Conservation (phyloP, 2,888 invertebrate genomes). For the Netelia fuscicornis region DNA sequence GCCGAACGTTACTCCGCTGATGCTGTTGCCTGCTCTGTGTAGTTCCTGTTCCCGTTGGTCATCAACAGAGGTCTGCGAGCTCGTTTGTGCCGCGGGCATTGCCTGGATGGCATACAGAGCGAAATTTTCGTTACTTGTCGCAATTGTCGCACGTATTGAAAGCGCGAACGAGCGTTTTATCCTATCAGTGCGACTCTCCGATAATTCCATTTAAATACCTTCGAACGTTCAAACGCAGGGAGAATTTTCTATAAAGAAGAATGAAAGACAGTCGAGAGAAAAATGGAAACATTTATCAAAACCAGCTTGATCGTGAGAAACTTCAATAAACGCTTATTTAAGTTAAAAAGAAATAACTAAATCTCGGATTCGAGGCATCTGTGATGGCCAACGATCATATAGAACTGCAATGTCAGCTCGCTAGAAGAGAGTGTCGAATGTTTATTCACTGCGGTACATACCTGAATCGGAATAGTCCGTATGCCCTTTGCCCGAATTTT, state of each 20-base stretch:
- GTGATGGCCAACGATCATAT: not conserved
- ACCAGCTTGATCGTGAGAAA: too few relatives aligned
- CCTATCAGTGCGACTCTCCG: slow-evolving; percentile 1
- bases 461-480: slow-evolving; percentile 6
- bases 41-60: slow-evolving; percentile 53
- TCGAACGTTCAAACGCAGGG: not conserved
- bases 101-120: slow-evolving; percentile 6
- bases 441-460: slow-evolving; percentile 24
- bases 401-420: not conserved
- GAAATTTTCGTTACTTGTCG: slow-evolving; percentile 52
- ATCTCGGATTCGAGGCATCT: too few relatives aligned
- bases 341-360: too few relatives aligned
- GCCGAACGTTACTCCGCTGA: slow-evolving; percentile 22
- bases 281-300: too few relatives aligned
- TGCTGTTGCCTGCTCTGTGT: slow-evolving; percentile 35
- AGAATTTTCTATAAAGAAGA: not conserved
- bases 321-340: too few relatives aligned
- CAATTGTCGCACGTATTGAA: slow-evolving; percentile 34
- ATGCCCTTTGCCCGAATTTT: slow-evolving; percentile 53
- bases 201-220: slow-evolving; percentile 36
- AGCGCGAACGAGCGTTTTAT: slow-evolving; percentile 37
- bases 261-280: not conserved
- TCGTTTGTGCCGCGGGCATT: slow-evolving; percentile 46
- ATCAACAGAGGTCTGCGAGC: slow-evolving; percentile 50
- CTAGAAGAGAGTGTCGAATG: slow-evolving; percentile 32